These are phyloP conservation scores for Dolichopus griseipennis DNA, from an alignment of 2,888 invertebrate species.

Conservation along the genomic window DNA sequence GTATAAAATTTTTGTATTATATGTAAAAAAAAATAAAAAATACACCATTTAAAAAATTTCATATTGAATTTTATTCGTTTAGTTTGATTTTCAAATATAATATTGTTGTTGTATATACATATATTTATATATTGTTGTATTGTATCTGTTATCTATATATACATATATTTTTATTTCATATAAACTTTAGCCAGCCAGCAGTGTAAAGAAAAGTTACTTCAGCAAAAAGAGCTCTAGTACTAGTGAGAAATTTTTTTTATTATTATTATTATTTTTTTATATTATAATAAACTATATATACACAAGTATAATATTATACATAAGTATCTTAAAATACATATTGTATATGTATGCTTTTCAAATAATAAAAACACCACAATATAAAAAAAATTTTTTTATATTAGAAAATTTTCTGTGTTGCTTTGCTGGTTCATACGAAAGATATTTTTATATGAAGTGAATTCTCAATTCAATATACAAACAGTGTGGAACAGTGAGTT, in stretches of 20 bases:
- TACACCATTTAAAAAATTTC: background rate
- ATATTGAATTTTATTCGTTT: background rate
- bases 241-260: background rate
- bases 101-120: too few relatives aligned
- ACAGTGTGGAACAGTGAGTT: constrained; percentile 1
- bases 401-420: constrained; percentile 6
- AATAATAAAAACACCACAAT: too few relatives aligned
- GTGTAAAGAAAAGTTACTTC: constrained; percentile 6
- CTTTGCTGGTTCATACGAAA: background rate
- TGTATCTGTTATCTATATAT: background rate
- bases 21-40: background rate
- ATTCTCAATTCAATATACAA: constrained; percentile 6
- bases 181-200: too few relatives aligned
- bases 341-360: background rate
- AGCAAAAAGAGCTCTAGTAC: constrained; percentile 2
- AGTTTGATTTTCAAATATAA: background rate
- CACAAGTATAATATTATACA: background rate
- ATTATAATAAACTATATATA: too few relatives aligned
- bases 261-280: too few relatives aligned
- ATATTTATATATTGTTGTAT: background rate
- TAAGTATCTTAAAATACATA: background rate
- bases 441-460: constrained; percentile 1
- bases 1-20: background rate
- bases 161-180: background rate
- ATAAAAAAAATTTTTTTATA: constrained; percentile 6